Percentiles rank a stretch among this genome's conserved stretches.
Conservation (phyloP, 1,140 invertebrate species). For the Drosophila chauvacae region DNA sequence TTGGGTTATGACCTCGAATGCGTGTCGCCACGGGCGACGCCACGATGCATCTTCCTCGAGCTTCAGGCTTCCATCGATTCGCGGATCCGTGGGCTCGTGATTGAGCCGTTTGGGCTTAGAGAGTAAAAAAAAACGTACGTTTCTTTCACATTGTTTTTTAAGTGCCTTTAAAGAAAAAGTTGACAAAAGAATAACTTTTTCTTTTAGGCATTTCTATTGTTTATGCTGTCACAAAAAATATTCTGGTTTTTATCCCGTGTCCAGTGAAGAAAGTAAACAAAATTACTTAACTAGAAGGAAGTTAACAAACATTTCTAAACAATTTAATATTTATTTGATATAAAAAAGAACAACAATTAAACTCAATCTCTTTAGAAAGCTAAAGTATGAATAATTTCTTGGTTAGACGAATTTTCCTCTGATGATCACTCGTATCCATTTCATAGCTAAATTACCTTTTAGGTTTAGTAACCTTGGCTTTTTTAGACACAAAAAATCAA, state of each 20-base stretch:
- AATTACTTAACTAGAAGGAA: neutral
- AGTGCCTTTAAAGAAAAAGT: conserved; percentile 10
- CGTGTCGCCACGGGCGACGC: conserved; percentile 68
- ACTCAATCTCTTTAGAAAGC: neutral
- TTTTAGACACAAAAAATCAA: neutral
- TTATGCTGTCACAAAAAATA: neutral
- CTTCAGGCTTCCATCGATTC: conserved; percentile 8
- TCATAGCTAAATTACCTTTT: neutral
- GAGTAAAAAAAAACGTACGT: conserved; percentile 2
- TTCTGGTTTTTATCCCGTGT: neutral
- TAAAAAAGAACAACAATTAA: neutral
- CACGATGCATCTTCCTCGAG: conserved; percentile 9
- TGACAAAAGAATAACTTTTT: neutral
- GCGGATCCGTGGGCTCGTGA: conserved; percentile 46
- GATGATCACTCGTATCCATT: neutral
- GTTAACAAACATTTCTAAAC: neutral
- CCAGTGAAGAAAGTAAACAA: neutral
- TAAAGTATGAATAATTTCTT: neutral
- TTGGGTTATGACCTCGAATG: conserved; percentile 84
- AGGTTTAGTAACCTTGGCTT: neutral
- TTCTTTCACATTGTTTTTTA: conserved; percentile 19
- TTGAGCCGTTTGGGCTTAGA: conserved; percentile 60
- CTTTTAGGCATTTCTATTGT: conserved; percentile 22
- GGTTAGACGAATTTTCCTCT: neutral
- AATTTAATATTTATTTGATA: neutral